Percentiles rank a stretch among this genome's conserved stretches.
These are phyloP conservation scores for Schizothorax lantsangensis DNA, from an alignment of 2,797 vertebrate species.

Conservation along the genomic window DNA sequence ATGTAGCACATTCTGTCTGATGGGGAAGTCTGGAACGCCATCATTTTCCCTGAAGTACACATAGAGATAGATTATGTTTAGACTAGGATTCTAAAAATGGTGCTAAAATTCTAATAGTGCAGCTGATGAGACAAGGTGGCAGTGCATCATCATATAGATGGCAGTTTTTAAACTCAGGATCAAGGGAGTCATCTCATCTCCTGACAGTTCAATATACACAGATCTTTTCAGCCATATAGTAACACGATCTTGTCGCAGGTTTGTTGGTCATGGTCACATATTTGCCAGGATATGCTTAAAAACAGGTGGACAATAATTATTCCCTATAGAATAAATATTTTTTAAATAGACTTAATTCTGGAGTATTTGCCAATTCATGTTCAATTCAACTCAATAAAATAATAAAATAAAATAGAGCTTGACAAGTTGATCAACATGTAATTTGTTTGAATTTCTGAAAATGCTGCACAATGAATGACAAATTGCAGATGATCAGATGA, in stretches of 20 bases:
- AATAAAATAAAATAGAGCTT: not conserved
- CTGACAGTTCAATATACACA: slow-evolving; percentile 64
- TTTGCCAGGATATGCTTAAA: not conserved
- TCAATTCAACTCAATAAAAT: not conserved
- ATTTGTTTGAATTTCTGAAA: not conserved
- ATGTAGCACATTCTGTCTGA: slow-evolving; percentile 51
- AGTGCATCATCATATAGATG: slow-evolving; percentile 33
- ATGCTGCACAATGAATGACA: not conserved
- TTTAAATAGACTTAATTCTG: not conserved
- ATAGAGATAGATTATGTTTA: slow-evolving; percentile 44
- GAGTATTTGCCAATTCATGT: not conserved
- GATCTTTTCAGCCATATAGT: slow-evolving; percentile 61
- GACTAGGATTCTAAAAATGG: slow-evolving; percentile 41
- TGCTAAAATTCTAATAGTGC: slow-evolving; percentile 61
- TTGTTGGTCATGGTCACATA: not conserved
- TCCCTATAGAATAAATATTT: not conserved
- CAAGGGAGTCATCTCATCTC: slow-evolving; percentile 19
- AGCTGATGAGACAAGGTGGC: slow-evolving; percentile 34
- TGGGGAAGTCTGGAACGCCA: slow-evolving; percentile 45
- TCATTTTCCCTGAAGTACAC: slow-evolving; percentile 51
- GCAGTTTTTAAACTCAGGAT: slow-evolving; percentile 41
- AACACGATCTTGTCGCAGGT: not conserved
- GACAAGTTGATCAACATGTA: not conserved
- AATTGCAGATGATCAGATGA: not conserved
- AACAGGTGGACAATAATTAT: not conserved